A percentile compares a stretch with the other conserved stretches of the same genome.
Evolutionary conservation across 2,888 invertebrate genomes (phyloP).

Genomic region (Tupiocoris notatus): DNA sequence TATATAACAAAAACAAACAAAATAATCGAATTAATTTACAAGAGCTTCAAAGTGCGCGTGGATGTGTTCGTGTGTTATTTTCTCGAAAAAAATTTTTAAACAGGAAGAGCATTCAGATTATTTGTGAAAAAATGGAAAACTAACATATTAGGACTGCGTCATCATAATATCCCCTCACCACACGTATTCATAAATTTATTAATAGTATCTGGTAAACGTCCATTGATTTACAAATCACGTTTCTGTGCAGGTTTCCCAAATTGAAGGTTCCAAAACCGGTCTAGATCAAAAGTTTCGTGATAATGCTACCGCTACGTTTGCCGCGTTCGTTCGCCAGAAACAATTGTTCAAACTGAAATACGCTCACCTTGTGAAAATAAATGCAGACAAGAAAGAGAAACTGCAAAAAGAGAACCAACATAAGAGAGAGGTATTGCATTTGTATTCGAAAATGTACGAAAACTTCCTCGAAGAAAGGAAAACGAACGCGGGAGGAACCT

Average conservation of each 20-base stretch:
- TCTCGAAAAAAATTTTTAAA: too few relatives aligned
- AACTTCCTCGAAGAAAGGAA: neutral
- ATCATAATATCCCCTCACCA: too few relatives aligned
- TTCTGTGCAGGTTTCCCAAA: neutral
- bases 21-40: too few relatives aligned
- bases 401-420: neutral
- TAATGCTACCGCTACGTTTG: neutral
- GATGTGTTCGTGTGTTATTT: too few relatives aligned
- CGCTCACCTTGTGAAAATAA: neutral
- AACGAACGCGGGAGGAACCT: too few relatives aligned
- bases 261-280: neutral
- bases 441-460: neutral
- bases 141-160: neutral
- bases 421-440: neutral
- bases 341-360: neutral
- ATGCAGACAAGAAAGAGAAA: neutral
- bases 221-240: too few relatives aligned
- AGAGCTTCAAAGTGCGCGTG: too few relatives aligned
- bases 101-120: too few relatives aligned
- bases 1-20: too few relatives aligned
- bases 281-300: neutral
- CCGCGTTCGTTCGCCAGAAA: neutral
- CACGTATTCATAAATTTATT: too few relatives aligned
- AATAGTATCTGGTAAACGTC: too few relatives aligned
- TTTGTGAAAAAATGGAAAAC: too few relatives aligned